Evolutionary conservation across 2,113 vertebrate genomes (phyloP), one percentile per base, ranked within the genome.

Genomic region (Trogon melanurus): DNA sequence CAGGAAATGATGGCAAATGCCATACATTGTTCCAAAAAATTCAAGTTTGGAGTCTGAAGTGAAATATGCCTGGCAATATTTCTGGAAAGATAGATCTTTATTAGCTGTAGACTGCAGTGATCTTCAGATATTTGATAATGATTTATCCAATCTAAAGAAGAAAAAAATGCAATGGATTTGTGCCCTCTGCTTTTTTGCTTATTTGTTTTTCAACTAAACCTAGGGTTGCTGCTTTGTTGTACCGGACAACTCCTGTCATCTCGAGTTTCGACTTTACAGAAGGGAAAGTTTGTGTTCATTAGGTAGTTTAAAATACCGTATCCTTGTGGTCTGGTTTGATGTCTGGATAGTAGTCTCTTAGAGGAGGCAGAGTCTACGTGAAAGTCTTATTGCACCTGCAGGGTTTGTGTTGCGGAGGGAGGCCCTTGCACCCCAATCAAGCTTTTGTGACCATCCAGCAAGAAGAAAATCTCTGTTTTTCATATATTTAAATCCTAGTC

Each of bases 1-100:
- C 54, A 82, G 79, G 86, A 95, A 89, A 79, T 91, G 10, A 91
- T 85, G 76, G 54, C 36, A 89, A 87, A 92, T 94, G 58, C 69
- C 64, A 53, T 64, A 71, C 45, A 61, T 79, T 94, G 53, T 80
- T 90, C 57, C 12, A 10, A 75, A 87, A 92, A 79, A 84, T 70
- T 50, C 53, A 47, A 1, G 62, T 71, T 58, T 69, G 45, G 21
- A 85, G 61, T 38, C 22, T 48, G 29, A 88, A 85, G 81, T 79
- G 57, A 86, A 92, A 80, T 88, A n/a, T 30, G 15, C 47, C 82
- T 18, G 19, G 25, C 57, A 75, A 9, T 69, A 44, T 78, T 91
- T 95, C 69, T 83, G 48, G n/a, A 74, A 81, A 34, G 44, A n/a
- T n/a, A 75, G 56, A 20, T 50, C n/a, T 58, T 90, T 93, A 61